Percentiles rank a stretch among this genome's conserved stretches.
These are phyloP conservation scores for Caenorhabditis plicata DNA, from an alignment of 2,888 invertebrate species.

Conservation along the genomic window DNA sequence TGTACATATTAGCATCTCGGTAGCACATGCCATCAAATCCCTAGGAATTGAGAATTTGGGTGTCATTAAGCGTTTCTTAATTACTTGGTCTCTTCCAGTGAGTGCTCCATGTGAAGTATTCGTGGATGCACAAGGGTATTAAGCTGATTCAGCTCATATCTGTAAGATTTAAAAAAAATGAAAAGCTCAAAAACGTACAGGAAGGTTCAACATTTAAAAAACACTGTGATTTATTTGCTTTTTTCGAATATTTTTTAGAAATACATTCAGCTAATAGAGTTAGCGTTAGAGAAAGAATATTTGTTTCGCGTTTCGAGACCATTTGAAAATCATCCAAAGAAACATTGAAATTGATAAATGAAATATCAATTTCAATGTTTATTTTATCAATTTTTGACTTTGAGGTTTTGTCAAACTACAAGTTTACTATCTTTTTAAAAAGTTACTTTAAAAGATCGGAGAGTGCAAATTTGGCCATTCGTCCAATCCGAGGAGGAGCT, in stretches of 20 bases:
- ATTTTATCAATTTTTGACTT: too few relatives aligned
- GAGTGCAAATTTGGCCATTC: slow-evolving; percentile 56
- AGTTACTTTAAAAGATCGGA: slow-evolving; percentile 53
- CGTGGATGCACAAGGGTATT: slow-evolving; percentile 54
- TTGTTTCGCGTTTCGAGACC: too few relatives aligned
- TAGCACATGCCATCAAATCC: slow-evolving; percentile 44
- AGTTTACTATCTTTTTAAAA: too few relatives aligned
- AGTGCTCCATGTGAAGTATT: slow-evolving; percentile 52
- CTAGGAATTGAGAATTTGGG: slow-evolving; percentile 10
- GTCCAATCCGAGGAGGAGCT: slow-evolving; percentile 60
- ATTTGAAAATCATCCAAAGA: too few relatives aligned
- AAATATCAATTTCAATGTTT: too few relatives aligned
- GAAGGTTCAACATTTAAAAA: not conserved
- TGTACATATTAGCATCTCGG: slow-evolving; percentile 39
- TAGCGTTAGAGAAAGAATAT: too few relatives aligned
- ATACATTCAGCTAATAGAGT: too few relatives aligned
- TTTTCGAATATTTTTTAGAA: too few relatives aligned
- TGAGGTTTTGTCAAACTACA: too few relatives aligned
- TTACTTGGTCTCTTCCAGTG: slow-evolving; percentile 59
- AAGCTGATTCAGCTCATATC: slow-evolving; percentile 57
- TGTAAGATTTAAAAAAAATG: slow-evolving; percentile 20
- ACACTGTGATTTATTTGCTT: not conserved
- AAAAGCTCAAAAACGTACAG: too few relatives aligned
- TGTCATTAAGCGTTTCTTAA: not conserved
- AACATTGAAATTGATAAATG: too few relatives aligned